Evolutionary conservation across 2,888 invertebrate species (phyloP).

Genomic region (Chaitophorus viminalis): DNA sequence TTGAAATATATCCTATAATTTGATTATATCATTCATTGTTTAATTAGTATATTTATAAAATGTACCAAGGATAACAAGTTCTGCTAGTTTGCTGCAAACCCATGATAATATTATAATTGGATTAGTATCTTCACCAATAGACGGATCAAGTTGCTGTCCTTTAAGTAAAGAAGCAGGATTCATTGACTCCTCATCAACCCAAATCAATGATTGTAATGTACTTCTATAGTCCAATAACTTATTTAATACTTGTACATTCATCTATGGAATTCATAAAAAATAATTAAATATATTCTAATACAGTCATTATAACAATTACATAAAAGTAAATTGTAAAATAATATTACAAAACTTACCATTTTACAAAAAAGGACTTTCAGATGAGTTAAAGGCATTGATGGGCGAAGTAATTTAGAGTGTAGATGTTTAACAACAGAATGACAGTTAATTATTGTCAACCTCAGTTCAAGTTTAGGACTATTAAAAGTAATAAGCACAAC

Average conservation of each 20-base stretch:
- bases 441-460: constrained; percentile 72
- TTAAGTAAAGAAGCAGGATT: constrained; percentile 50
- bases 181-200: constrained; percentile 71
- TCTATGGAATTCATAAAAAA: constrained; percentile 64
- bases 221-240: constrained; percentile 70
- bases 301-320: not conserved
- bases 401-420: constrained; percentile 74
- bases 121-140: constrained; percentile 66
- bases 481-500: constrained; percentile 41
- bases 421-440: constrained; percentile 75
- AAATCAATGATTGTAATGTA: constrained; percentile 72
- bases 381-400: constrained; percentile 78
- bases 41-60: not conserved
- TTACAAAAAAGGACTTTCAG: constrained; percentile 80
- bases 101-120: constrained; percentile 76
- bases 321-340: not conserved
- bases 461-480: constrained; percentile 65
- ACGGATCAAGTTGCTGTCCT: constrained; percentile 48
- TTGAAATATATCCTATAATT: not conserved
- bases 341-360: constrained; percentile 68
- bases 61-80: constrained; percentile 72
- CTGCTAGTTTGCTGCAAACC: constrained; percentile 73
- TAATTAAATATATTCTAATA: not conserved
- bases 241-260: constrained; percentile 72
- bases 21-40: not conserved